These are phyloP conservation scores for Neotoxoptera formosana DNA, from an alignment of 1,140 invertebrate genomes.

Conservation along the genomic window DNA sequence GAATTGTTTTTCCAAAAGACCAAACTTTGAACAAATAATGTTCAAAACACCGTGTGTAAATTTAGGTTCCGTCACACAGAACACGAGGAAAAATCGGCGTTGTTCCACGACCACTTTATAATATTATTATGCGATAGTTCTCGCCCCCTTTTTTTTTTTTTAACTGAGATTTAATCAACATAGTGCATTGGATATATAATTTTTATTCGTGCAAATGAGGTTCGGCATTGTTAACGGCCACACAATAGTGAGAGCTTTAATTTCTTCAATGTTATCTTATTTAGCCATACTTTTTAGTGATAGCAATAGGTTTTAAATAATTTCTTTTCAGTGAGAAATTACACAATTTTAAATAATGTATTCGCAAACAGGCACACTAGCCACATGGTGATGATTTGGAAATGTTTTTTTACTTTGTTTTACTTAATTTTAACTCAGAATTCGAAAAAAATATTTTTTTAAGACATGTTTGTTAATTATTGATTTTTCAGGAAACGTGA, in stretches of 20 bases:
- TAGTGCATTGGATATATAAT: background rate
- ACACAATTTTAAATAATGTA: background rate
- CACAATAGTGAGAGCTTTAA: background rate
- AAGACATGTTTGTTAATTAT: too few species aligned
- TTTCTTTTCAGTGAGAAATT: background rate
- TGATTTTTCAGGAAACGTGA: background rate
- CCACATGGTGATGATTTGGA: background rate
- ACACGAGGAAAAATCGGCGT: background rate
- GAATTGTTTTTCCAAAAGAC: conserved; percentile 16
- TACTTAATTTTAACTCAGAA: background rate
- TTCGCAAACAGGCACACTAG: background rate
- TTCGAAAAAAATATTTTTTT: too few species aligned
- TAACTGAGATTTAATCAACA: background rate
- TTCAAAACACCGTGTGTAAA: background rate
- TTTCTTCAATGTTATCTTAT: background rate
- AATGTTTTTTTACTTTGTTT: background rate
- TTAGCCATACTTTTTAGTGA: background rate
- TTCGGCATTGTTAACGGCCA: background rate
- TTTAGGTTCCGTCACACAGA: background rate
- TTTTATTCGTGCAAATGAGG: background rate
- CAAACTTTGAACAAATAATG: conserved; percentile 23
- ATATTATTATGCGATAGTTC: background rate
- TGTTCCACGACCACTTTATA: background rate
- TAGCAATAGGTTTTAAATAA: background rate
- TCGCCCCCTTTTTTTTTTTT: too few species aligned